Conservation (phyloP, 2,113 vertebrate genomes). For the Eublepharis macularius region DNA sequence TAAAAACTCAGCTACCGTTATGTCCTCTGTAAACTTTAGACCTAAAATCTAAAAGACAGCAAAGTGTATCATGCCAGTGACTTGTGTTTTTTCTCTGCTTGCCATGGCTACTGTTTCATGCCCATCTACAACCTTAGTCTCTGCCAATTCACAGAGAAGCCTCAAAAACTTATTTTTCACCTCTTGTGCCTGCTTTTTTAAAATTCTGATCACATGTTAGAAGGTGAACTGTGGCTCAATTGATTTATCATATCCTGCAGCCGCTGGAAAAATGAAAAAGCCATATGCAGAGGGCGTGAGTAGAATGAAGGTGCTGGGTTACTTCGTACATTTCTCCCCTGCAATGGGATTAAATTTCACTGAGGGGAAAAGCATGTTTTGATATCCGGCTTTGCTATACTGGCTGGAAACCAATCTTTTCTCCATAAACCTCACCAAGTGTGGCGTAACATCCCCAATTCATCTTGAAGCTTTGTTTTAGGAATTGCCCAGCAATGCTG, state of each 20-base stretch:
- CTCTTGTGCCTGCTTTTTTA: not conserved
- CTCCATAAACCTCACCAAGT: rapidly evolving
- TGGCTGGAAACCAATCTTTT: rapidly evolving
- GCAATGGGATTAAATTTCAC: not conserved
- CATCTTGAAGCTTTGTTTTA: not conserved
- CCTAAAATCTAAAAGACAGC: not conserved
- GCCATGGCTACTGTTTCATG: not conserved
- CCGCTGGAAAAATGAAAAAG: rapidly evolving
- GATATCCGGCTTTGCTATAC: rapidly evolving
- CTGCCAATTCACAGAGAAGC: not conserved
- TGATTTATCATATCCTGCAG: not conserved
- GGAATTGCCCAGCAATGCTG: rapidly evolving
- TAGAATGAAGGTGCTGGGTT: rapidly evolving
- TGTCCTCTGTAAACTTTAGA: constrained; percentile 43
- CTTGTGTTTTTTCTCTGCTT: not conserved
- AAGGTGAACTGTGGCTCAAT: not conserved
- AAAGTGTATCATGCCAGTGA: not conserved
- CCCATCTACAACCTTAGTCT: not conserved
- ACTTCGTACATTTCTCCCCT: rapidly evolving
- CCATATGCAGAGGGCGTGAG: rapidly evolving
- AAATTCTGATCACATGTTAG: not conserved
- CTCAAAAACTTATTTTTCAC: not conserved
- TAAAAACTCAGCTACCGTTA: not conserved
- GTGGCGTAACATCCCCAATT: not conserved
- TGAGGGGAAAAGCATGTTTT: rapidly evolving